These are phyloP conservation scores for Hermaeophaga mercurialis DNA, from an alignment of 2,888 invertebrate genomes.

Conservation along the genomic window DNA sequence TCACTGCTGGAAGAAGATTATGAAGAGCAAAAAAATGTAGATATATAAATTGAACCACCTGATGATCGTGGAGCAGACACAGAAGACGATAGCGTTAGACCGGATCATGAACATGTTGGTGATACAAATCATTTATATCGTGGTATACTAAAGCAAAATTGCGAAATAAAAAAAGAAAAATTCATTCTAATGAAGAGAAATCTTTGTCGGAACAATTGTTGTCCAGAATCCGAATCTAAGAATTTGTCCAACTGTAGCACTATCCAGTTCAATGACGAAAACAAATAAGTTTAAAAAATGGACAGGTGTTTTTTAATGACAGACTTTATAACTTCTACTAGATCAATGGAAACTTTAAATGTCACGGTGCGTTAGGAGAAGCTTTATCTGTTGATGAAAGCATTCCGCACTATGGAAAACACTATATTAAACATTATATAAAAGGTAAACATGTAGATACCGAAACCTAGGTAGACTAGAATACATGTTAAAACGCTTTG, in stretches of 20 bases:
- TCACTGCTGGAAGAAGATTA: slow-evolving; percentile 5
- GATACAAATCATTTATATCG: slow-evolving; percentile 18
- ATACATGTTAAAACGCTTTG: too few species aligned
- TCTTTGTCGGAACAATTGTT: not conserved
- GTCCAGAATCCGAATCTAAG: not conserved
- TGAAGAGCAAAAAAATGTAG: slow-evolving; percentile 8
- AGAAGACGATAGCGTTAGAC: slow-evolving; percentile 15
- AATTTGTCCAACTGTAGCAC: too few species aligned
- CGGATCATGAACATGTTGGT: slow-evolving; percentile 16
- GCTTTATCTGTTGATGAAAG: too few species aligned
- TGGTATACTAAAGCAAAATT: slow-evolving; percentile 11
- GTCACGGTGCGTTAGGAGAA: too few species aligned
- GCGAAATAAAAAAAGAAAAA: slow-evolving; percentile 7
- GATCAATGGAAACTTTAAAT: too few species aligned
- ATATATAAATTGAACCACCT: slow-evolving; percentile 8
- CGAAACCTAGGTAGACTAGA: too few species aligned
- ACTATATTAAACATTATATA: not conserved
- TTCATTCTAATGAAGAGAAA: slow-evolving; percentile 3
- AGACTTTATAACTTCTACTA: too few species aligned
- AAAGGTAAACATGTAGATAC: not conserved
- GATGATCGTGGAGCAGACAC: not conserved
- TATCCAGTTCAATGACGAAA: not conserved
- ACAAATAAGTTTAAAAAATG: not conserved
- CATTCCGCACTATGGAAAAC: not conserved
- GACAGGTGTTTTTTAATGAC: too few species aligned